These are phyloP conservation scores for Drosophila seclusa DNA, from an alignment of 2,888 invertebrate species.

Conservation along the genomic window DNA sequence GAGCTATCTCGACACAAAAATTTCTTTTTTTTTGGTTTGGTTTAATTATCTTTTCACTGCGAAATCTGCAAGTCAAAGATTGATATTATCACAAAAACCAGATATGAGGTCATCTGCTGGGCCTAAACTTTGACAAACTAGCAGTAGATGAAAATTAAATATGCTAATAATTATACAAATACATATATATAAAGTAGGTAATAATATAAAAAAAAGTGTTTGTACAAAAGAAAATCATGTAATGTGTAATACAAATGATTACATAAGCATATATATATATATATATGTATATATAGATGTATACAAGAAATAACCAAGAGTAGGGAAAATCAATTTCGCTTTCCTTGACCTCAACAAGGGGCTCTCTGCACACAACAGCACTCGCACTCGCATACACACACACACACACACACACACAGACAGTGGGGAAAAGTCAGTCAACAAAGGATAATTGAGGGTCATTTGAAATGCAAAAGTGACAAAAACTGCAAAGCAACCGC, in stretches of 20 bases:
- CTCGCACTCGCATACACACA: background rate
- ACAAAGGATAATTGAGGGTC: constrained; percentile 83
- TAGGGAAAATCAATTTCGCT: constrained; percentile 72
- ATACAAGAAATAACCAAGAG: background rate
- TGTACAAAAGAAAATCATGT: constrained; percentile 27
- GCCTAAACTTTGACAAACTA: background rate
- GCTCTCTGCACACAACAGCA: background rate
- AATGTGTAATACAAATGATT: constrained; percentile 41
- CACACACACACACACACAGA: background rate
- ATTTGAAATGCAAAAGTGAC: constrained; percentile 73
- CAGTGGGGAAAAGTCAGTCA: constrained; percentile 32
- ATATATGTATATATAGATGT: constrained; percentile 23
- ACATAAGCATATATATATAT: constrained; percentile 53
- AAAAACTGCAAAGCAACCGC: constrained; percentile 27
- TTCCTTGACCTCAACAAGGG: constrained; percentile 67
- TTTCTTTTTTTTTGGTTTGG: background rate
- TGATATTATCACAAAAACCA: background rate
- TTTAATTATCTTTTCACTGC: background rate
- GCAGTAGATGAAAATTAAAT: background rate
- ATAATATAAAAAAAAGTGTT: background rate
- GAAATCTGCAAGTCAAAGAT: background rate
- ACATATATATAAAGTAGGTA: background rate
- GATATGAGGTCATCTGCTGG: background rate
- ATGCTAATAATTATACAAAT: constrained; percentile 24
- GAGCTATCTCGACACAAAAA: background rate